phyloP scores from a whole-genome alignment of 2,113 vertebrate species.

The Crotalus helleri region DNA sequence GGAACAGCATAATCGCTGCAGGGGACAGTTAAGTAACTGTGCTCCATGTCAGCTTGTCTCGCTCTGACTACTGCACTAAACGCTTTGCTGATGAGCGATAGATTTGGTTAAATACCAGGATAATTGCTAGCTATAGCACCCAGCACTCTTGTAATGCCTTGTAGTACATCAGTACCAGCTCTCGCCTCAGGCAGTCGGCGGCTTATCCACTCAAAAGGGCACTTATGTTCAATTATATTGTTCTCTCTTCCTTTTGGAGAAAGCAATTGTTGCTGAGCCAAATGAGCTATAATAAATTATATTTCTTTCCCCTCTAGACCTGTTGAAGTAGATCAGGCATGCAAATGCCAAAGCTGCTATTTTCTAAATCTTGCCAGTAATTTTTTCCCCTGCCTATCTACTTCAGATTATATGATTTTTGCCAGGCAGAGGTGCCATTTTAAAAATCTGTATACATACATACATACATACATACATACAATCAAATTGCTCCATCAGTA shows the following conservation, averaged over 20 bases:
- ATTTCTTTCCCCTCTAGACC: slow-evolving; percentile 41
- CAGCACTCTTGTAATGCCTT: slow-evolving; percentile 76
- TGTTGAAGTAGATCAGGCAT: slow-evolving; percentile 58
- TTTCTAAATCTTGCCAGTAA: slow-evolving; percentile 31
- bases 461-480: too few species aligned
- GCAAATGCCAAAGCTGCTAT: slow-evolving; percentile 49
- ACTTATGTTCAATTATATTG: slow-evolving; percentile 67
- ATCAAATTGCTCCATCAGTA: neutral
- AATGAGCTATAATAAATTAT: slow-evolving; percentile 70
- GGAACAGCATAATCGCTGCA: slow-evolving; percentile 71
- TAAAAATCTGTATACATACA: slow-evolving; percentile 39
- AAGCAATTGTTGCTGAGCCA: slow-evolving; percentile 72
- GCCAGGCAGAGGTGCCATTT: slow-evolving; percentile 31
- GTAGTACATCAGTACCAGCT: slow-evolving; percentile 88
- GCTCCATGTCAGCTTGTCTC: slow-evolving; percentile 74
- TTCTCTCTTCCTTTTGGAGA: slow-evolving; percentile 70
- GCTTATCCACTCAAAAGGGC: slow-evolving; percentile 67
- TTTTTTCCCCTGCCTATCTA: slow-evolving; percentile 33
- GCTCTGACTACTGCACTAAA: slow-evolving; percentile 74
- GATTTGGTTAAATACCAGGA: slow-evolving; percentile 85
- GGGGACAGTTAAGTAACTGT: slow-evolving; percentile 79
- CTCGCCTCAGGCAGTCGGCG: slow-evolving; percentile 80
- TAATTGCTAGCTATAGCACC: slow-evolving; percentile 83
- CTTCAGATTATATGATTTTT: slow-evolving; percentile 5
- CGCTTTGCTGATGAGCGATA: slow-evolving; percentile 74